Base-by-base conservation (phyloP, 2,797 vertebrate species). In the Microctenopoma steveboyesi region DNA sequence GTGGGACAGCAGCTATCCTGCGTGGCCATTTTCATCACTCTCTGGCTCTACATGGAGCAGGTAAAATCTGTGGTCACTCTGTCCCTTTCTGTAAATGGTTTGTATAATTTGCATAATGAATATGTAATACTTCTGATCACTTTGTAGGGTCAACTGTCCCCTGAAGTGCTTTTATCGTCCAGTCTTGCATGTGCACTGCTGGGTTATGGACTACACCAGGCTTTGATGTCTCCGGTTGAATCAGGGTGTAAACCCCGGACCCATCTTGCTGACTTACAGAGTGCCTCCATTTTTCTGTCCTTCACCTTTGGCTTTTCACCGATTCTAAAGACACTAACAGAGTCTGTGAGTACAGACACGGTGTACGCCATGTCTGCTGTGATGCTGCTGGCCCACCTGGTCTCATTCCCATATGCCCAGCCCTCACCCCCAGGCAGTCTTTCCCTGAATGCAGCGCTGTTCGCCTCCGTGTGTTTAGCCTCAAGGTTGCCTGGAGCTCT, bases 221-320 rank as follows among this genome's bases (percentile, higher is more conserved):
- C 88, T 4, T 75, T 97, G 12, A 92, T 92, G 0, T 69, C 91
- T 2, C 89, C 89, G 1, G 59, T 60, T 1, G 82, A 95, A 82
- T 14, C 89, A 59, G 63, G 87, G 52, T 71, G 78, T 61, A 92
- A 94, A 4, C 92, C 93, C 4, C 91, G 95, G 60, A 96, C 96
- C 0, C 93, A 90, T 7, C 92, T 96, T 89, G 95, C 95, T 0
- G 97, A 99, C 86, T 88, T 99, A 55, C 98, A 98, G 92, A 99
- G 96, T 28, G 93, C 95, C 0, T 69, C 96, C 14, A 95, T 99
- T 68, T 99, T 99, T 56, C 69, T 95, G 1, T 95, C 96, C 6
- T 99, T 99, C 87, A 99, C 97, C 0, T 99, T 98, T 0, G 98
- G 98, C 7, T 99, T 99, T 84, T 98, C 98, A 0, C 98, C 98